Percentiles rank a stretch among this genome's conserved stretches.
Evolutionary conservation across 35 echinoderm and acorn worm genomes (phyloP).

Genomic region (Holothuria glaberrima): DNA sequence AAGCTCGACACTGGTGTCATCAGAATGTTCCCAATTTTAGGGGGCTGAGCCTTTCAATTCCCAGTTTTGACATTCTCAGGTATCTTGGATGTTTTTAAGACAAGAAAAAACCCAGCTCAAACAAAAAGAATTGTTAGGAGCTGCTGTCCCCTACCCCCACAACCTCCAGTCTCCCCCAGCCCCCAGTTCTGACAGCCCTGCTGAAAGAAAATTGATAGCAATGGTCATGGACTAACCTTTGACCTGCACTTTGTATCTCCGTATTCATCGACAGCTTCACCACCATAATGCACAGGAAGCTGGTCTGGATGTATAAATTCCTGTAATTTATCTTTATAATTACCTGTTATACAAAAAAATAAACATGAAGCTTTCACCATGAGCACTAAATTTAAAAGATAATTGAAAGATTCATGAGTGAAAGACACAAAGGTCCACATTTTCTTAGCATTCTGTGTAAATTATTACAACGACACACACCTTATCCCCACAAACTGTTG

Average conservation of each 20-base stretch:
- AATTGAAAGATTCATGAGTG: too few species aligned
- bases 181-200: neutral
- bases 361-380: neutral
- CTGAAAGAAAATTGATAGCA: neutral
- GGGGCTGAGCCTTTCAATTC: too few species aligned
- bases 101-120: neutral
- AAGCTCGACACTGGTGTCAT: too few species aligned
- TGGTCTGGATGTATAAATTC: constrained; percentile 66
- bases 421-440: too few species aligned
- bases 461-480: too few species aligned
- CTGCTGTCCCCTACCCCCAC: neutral
- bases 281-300: constrained; percentile 60
- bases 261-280: constrained; percentile 33
- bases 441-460: too few species aligned
- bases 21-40: too few species aligned
- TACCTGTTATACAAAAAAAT: constrained; percentile 35
- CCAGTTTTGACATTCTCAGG: too few species aligned
- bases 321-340: constrained; percentile 43
- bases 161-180: too few species aligned
- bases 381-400: too few species aligned
- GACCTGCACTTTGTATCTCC: constrained; percentile 44
- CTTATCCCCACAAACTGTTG: too few species aligned
- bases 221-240: constrained; percentile 41
- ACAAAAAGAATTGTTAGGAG: neutral
- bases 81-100: too few species aligned